Percentiles rank a stretch among this genome's conserved stretches.
phyloP scores from a whole-genome alignment of 2,113 vertebrate species.

The Neodon shergylaensis region DNA sequence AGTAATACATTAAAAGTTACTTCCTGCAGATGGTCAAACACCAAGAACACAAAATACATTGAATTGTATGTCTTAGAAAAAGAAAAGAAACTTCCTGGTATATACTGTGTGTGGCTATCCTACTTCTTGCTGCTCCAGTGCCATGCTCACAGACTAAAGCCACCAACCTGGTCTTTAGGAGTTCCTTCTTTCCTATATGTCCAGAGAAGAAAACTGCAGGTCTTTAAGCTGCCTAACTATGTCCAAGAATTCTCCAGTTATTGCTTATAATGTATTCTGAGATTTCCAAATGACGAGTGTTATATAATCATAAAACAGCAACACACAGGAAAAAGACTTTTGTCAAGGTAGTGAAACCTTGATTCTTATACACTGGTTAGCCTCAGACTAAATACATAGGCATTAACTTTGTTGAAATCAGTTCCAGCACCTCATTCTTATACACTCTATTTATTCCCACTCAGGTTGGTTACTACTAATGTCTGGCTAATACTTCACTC shows the following conservation, averaged over 20 bases:
- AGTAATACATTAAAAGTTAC: conserved; percentile 41
- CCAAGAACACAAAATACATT: conserved; percentile 10
- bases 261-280: conserved; percentile 28
- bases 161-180: conserved; percentile 65
- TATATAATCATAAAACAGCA: background rate
- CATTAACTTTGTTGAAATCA: background rate
- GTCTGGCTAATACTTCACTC: background rate
- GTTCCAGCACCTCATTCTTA: background rate
- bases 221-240: conserved; percentile 41
- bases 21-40: conserved; percentile 45
- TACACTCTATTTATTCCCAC: no score
- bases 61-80: background rate
- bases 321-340: background rate
- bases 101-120: background rate
- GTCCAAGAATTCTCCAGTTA: conserved; percentile 46
- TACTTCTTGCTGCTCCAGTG: background rate
- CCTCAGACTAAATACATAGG: background rate
- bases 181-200: background rate
- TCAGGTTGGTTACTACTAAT: background rate
- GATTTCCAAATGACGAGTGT: conserved; percentile 4
- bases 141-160: conserved; percentile 5
- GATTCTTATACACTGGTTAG: no score
- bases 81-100: conserved; percentile 3
- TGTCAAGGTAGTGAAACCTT: background rate
- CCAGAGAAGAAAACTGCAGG: conserved; percentile 35